Evolutionary conservation across 2,888 invertebrate genomes (phyloP).

Genomic region (Synergus itoensis): DNA sequence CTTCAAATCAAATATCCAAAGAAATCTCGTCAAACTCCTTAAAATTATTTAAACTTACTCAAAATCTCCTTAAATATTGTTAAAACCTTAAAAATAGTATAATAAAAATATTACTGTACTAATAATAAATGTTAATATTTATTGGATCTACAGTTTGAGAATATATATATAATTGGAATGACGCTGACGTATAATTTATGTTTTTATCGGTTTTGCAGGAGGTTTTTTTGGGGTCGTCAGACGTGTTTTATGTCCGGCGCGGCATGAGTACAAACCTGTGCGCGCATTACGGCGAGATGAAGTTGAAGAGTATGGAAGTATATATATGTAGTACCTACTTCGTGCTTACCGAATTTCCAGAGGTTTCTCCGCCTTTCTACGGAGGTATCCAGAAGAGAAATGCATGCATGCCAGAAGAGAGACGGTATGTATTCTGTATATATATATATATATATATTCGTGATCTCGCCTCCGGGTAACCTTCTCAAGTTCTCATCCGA

Average conservation of each 20-base stretch:
- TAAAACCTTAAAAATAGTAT: too few relatives aligned
- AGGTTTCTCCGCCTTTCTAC: conserved; percentile 58
- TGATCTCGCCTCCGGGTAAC: conserved; percentile 16
- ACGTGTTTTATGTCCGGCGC: background rate
- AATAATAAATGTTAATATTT: too few relatives aligned
- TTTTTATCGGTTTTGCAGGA: background rate
- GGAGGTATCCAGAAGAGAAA: conserved; percentile 55
- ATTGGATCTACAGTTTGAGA: background rate
- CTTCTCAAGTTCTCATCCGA: background rate
- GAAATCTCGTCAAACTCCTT: too few relatives aligned
- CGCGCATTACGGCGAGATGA: conserved; percentile 50
- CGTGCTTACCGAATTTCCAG: conserved; percentile 48
- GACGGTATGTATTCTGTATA: background rate
- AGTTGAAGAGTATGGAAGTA: conserved; percentile 48
- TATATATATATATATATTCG: too few relatives aligned
- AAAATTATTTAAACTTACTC: too few relatives aligned
- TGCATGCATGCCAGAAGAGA: conserved; percentile 43
- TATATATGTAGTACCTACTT: background rate
- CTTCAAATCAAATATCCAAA: too few relatives aligned
- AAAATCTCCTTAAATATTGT: too few relatives aligned
- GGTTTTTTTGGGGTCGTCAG: background rate
- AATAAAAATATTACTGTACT: too few relatives aligned
- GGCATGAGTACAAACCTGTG: background rate
- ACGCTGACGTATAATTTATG: background rate
- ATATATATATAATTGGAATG: background rate